Conservation (phyloP, 2,797 vertebrate species). For the Hipposideros larvatus region DNA sequence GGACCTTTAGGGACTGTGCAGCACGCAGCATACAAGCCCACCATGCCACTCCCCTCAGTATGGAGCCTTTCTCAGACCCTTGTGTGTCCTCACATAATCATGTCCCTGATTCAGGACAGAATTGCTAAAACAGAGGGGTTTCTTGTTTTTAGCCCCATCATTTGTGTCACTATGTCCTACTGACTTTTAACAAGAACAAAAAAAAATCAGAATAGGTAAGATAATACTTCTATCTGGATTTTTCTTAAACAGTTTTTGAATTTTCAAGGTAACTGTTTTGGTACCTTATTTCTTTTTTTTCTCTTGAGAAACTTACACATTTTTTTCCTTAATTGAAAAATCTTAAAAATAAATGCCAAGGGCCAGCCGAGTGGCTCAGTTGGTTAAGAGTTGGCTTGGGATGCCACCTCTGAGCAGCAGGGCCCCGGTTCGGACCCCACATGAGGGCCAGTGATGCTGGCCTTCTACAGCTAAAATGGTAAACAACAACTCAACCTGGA, state of each 20-base stretch:
- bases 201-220: not conserved
- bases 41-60: not conserved
- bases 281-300: not conserved
- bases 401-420: too few species aligned
- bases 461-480: too few species aligned
- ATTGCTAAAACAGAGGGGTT: not conserved
- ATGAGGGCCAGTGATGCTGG: too few species aligned
- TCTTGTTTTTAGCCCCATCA: not conserved
- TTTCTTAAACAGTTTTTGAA: not conserved
- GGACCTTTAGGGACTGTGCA: not conserved
- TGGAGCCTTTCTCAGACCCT: not conserved
- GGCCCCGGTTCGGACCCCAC: too few species aligned
- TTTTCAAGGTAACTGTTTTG: not conserved
- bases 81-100: rapidly evolving
- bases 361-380: too few species aligned
- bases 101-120: not conserved
- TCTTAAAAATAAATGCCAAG: slow-evolving; percentile 20
- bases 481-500: too few species aligned
- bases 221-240: not conserved
- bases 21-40: rapidly evolving
- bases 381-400: too few species aligned
- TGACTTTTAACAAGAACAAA: not conserved
- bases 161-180: not conserved
- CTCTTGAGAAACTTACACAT: not conserved
- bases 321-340: slow-evolving; percentile 11